Base-by-base conservation (phyloP, 1,140 invertebrate species). In the Trichonephila inaurata region DNA sequence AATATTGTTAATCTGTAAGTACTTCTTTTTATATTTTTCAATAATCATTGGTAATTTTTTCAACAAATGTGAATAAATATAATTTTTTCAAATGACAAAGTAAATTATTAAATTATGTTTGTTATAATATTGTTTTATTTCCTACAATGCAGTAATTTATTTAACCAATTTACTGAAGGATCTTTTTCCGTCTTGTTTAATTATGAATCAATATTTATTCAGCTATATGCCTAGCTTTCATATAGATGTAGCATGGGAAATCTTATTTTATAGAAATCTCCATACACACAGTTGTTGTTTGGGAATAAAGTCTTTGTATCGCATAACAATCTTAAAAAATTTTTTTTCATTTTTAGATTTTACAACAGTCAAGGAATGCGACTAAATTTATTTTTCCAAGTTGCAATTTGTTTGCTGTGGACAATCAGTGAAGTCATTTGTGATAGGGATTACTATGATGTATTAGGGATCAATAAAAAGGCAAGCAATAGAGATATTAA, bases 401-500 rank as follows among this genome's bases (percentile, higher is more conserved):
- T 77, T 66, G 24, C 82, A 44, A 64, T 61, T 18, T 66, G 72
- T 85, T 64, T 92, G 81, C 28, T 92, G 16, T 92, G 77, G 58
- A 18, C 62, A 40, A 60, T 77, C 10, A 66, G 18, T 62, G 77
- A 44, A 77, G 91, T 87, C 19, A 60, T 5, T 61, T 88, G 92
- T 89, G 66, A 81, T 8, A n/a, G n/a, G 19, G 95, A 96, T 94
- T 96, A 96, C 93, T 96, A 96, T 94, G 94, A 96, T 87, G 94
- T 96, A 16, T 94, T 96, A 21, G 96, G 96, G 62, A 91, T 96
- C 8, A 94, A 95, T 60, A 94, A 94, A 89, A 95, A 94, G 86
- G 96, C 96, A 44, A 95, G 94, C 24, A 96, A 96, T 24, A 85
- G 95, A 81, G 95, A 96, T 66, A 96, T 96, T 64, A 96, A 96